Conservation (phyloP, 2,888 invertebrate genomes). For the Nymphalis polychloros region DNA sequence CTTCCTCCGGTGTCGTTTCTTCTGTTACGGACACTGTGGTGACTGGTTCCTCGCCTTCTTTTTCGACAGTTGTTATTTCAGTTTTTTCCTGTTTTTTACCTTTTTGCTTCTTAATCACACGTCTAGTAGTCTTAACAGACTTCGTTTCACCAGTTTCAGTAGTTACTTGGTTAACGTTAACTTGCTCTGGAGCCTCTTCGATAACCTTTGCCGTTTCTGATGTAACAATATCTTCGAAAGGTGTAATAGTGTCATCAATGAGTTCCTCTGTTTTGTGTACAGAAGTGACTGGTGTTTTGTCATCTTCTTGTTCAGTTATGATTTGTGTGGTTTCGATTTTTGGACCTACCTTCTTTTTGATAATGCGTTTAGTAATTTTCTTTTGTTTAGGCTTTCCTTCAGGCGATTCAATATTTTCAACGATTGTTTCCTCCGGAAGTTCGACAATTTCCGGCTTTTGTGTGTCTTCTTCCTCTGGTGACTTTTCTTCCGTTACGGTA, state of each 20-base stretch:
- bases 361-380: constrained; percentile 38
- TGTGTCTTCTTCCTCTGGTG: constrained; percentile 15
- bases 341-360: background rate
- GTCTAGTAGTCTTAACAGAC: too few species aligned
- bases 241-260: constrained; percentile 36
- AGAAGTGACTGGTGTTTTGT: background rate
- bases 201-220: too few species aligned
- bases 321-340: background rate
- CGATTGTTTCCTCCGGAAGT: background rate
- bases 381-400: constrained; percentile 52
- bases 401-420: constrained; percentile 37
- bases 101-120: too few species aligned
- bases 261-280: constrained; percentile 23
- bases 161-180: too few species aligned
- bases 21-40: too few species aligned
- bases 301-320: background rate
- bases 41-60: too few species aligned
- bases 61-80: too few species aligned
- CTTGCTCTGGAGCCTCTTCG: too few species aligned
- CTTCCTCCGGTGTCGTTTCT: too few species aligned
- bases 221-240: constrained; percentile 31
- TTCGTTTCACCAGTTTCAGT: too few species aligned
- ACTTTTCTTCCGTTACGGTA: constrained; percentile 24
- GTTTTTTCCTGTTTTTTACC: too few species aligned
- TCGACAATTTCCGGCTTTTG: background rate